Conservation (phyloP, 2,113 vertebrate species). For the Cochlearius cochlearius region DNA sequence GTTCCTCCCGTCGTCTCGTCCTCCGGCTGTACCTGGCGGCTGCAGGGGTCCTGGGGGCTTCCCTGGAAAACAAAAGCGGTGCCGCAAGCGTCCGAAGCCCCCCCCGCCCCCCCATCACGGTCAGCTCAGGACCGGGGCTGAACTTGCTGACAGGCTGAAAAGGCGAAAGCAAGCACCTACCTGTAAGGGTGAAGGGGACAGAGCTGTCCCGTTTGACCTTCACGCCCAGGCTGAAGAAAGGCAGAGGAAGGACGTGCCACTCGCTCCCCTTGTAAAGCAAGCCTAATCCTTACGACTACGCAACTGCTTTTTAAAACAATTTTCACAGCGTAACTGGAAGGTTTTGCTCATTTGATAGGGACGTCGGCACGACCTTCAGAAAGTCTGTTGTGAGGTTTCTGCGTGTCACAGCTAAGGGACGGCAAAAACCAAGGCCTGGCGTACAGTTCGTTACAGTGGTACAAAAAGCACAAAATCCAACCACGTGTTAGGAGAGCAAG, state of each 20-base stretch:
- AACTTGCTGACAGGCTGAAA: neutral
- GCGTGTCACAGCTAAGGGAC: rapidly evolving
- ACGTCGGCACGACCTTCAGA: neutral
- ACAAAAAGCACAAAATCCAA: neutral
- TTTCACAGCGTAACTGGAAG: neutral
- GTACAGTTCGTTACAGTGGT: neutral
- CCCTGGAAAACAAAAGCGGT: rapidly evolving
- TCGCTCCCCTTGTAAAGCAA: neutral
- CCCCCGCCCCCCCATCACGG: rapidly evolving
- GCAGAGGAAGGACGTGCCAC: neutral
- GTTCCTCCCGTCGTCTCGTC: neutral
- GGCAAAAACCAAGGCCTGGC: neutral
- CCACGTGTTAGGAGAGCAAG: neutral
- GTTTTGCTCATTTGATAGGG: neutral
- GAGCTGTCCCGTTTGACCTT: neutral
- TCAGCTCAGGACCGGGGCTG: neutral
- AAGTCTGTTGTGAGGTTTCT: neutral
- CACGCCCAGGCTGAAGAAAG: neutral
- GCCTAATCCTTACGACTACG: rapidly evolving
- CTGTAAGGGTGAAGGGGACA: neutral
- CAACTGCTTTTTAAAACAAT: neutral
- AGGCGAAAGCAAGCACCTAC: neutral
- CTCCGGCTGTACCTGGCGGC: neutral
- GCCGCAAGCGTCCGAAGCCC: rapidly evolving
- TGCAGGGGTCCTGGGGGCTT: neutral